phyloP scores from a whole-genome alignment of 2,113 vertebrate species.

The Galeopterus variegatus region DNA sequence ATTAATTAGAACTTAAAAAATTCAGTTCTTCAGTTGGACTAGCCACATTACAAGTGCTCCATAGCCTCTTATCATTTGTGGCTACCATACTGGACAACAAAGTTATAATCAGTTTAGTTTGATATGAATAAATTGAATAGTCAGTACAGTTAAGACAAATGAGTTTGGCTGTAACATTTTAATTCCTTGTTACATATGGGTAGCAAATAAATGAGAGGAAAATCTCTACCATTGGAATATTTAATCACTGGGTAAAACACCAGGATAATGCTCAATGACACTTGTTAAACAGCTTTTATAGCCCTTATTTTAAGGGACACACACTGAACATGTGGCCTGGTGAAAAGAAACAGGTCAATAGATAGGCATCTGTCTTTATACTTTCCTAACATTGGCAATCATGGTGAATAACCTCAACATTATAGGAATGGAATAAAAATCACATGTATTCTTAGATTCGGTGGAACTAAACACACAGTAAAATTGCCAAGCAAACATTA shows the following conservation, averaged over 20 bases:
- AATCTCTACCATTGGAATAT: not conserved
- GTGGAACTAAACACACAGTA: not conserved
- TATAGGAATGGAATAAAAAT: not conserved
- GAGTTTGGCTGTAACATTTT: not conserved
- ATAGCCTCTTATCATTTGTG: not conserved
- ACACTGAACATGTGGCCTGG: not conserved
- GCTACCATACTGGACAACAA: not conserved
- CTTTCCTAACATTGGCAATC: conserved; percentile 4
- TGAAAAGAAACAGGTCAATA: conserved; percentile 7
- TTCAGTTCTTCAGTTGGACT: not conserved
- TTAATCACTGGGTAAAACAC: not conserved
- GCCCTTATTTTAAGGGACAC: not conserved
- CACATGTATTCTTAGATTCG: not conserved
- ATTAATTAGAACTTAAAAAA: not conserved
- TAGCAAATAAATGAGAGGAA: not conserved
- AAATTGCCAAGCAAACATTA: not conserved
- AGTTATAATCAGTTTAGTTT: not conserved
- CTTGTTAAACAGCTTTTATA: not conserved
- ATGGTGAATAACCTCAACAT: not conserved
- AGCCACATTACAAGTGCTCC: not conserved
- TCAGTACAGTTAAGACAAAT: not conserved
- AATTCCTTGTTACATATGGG: not conserved
- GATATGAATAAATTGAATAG: not conserved
- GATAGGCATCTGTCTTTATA: not conserved
- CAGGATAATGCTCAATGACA: not conserved